Conservation (phyloP, 2,888 invertebrate genomes). For the Aleiodes leptofemur region DNA sequence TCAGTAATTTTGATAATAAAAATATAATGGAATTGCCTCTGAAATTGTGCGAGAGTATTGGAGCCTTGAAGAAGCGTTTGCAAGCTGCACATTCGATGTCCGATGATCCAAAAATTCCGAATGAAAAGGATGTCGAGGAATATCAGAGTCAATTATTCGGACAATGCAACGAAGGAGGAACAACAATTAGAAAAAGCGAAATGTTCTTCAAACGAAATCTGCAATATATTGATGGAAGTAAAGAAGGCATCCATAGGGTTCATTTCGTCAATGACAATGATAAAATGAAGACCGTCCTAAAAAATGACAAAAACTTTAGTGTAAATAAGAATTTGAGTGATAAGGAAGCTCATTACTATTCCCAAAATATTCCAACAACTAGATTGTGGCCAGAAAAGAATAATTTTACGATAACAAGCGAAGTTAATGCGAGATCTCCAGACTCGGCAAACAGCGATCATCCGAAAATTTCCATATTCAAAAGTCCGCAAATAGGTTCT, state of each 20-base stretch:
- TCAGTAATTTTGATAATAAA: conserved; percentile 25
- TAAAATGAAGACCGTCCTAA: background rate
- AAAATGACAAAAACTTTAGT: background rate
- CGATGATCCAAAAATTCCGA: background rate
- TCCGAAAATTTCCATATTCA: conserved; percentile 11
- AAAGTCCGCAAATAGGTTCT: background rate
- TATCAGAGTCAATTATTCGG: conserved; percentile 21
- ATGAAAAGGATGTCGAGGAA: conserved; percentile 18
- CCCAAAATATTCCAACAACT: background rate
- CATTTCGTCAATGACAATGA: background rate
- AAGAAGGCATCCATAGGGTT: background rate
- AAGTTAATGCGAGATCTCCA: background rate
- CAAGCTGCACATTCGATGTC: background rate
- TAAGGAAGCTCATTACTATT: no score
- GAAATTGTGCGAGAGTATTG: conserved; percentile 27
- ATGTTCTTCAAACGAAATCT: conserved; percentile 5
- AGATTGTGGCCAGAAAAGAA: background rate
- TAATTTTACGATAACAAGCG: background rate
- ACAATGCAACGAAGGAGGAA: background rate
- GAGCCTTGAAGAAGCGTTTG: conserved; percentile 17
- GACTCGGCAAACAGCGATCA: background rate
- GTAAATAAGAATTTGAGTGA: background rate
- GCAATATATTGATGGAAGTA: background rate
- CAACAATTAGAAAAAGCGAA: background rate
- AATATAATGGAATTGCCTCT: conserved; percentile 34